Evolutionary conservation across 1,140 invertebrate genomes (phyloP), one percentile per base, ranked within the genome.

Genomic region (Dinothrombium tinctorium): DNA sequence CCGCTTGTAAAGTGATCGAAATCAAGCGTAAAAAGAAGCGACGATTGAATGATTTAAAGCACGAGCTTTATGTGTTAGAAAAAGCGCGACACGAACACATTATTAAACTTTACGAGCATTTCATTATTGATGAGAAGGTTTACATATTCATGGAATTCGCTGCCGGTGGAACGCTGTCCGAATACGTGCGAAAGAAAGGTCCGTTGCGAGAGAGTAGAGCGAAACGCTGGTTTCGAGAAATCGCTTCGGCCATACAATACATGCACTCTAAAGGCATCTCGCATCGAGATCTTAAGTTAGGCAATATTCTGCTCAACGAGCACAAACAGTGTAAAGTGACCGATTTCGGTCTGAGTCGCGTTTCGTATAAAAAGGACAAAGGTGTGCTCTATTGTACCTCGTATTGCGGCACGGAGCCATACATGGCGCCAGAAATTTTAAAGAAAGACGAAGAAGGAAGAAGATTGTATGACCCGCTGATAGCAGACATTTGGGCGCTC

Each of bases 251-350:
- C 5, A 29, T 46, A 3, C 31, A 46, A 9, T 25, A 45, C 40
- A 14, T 74, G 3, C 72, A 74, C 50, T 54, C 59, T 9, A 58
- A 58, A 8, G 62, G 62, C 41, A 66, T 74, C 22, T 73, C 74
- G 45, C 72, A 74, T 51, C 54, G 72, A 19, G 72, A 74, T 58
- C 54, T 74, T 11, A 74, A 74, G 51, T 56, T 74, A 0, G 71
- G 70, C 15, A 74, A 74, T 50, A 57, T 74, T 4, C 72, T 74
- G 49, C 54, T 74, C 6, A 40, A 47, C 29, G 24, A 37, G 22
- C 17, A 48, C 23, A 29, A 26, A 6, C 32, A 46, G 20, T 32
- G 17, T 21, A 33, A 49, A 20, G 44, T 48, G 7, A 20, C 42
- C 15, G 46, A 48, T 37, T 48, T 48, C 42, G 46, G 35, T 6